Evolutionary conservation across 2,888 invertebrate genomes (phyloP).

Genomic region (Caenorhabditis sp.): DNA sequence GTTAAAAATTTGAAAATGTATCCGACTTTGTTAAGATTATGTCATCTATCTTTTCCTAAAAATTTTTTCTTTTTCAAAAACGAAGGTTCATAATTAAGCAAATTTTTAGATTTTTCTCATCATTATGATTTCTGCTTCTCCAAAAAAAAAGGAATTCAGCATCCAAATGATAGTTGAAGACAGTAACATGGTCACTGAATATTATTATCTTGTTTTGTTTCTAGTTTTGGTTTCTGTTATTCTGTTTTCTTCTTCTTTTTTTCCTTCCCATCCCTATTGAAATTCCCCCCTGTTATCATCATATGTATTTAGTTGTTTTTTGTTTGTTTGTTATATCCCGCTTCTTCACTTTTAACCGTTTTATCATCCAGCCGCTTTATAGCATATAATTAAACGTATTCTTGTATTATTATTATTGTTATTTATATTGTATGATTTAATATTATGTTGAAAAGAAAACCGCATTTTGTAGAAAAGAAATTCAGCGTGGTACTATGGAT

Average conservation of each 20-base stretch:
- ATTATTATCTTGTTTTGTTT: slow-evolving; percentile 7
- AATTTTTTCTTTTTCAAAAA: too few species aligned
- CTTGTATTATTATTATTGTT: too few species aligned
- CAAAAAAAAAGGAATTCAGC: too few species aligned
- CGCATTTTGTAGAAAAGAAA: too few species aligned
- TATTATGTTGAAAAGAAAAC: slow-evolving; percentile 1
- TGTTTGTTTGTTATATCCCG: slow-evolving; percentile 14
- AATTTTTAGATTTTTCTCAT: too few species aligned
- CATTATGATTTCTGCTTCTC: too few species aligned
- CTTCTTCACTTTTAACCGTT: slow-evolving; percentile 39
- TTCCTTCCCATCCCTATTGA: neutral
- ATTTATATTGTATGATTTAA: slow-evolving; percentile 6
- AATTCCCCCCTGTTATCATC: neutral
- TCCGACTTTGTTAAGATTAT: too few species aligned
- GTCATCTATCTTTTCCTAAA: too few species aligned
- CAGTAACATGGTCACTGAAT: neutral
- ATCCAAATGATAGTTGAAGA: neutral
- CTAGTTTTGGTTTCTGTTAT: slow-evolving; percentile 26
- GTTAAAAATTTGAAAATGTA: too few species aligned
- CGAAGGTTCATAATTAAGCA: too few species aligned
- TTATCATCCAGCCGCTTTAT: neutral
- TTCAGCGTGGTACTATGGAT: slow-evolving; percentile 17
- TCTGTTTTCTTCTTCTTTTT: slow-evolving; percentile 12
- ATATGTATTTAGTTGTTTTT: neutral
- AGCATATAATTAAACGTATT: slow-evolving; percentile 7